Conservation (phyloP, 2,797 vertebrate species). For the Sphaeramia orbicularis region DNA sequence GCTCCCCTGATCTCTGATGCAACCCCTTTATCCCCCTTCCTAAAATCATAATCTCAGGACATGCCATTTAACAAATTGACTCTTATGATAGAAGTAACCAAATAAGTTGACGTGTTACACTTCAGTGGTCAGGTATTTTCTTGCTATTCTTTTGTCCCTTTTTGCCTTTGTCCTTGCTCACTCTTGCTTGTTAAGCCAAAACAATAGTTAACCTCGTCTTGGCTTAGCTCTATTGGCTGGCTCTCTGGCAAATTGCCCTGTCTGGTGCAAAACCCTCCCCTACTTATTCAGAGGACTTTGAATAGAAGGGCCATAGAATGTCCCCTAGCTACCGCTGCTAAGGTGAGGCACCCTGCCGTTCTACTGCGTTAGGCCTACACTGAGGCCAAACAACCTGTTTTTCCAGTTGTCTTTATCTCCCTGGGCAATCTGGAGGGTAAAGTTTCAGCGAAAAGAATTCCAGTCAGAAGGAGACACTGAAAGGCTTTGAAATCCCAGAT, state of each 20-base stretch:
- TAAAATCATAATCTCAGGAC: slow-evolving; percentile 22
- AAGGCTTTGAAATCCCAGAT: slow-evolving; percentile 68
- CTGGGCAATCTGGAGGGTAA: slow-evolving; percentile 77
- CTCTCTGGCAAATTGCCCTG: slow-evolving; percentile 86
- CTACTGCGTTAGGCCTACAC: slow-evolving; percentile 70
- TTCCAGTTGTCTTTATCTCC: slow-evolving; percentile 86
- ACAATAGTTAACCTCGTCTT: slow-evolving; percentile 87
- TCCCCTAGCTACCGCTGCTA: slow-evolving; percentile 85
- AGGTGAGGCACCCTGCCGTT: slow-evolving; percentile 82
- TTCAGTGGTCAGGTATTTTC: slow-evolving; percentile 81
- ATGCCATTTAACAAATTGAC: slow-evolving; percentile 43
- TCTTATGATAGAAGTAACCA: slow-evolving; percentile 66
- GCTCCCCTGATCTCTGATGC: slow-evolving; percentile 11
- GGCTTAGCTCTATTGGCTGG: slow-evolving; percentile 84
- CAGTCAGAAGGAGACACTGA: slow-evolving; percentile 51
- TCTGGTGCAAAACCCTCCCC: slow-evolving; percentile 82
- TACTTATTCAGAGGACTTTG: slow-evolving; percentile 81
- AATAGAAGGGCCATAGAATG: slow-evolving; percentile 83
- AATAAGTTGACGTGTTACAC: slow-evolving; percentile 77
- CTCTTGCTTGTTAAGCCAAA: slow-evolving; percentile 87
- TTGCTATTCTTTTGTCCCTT: slow-evolving; percentile 78
- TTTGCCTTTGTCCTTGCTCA: slow-evolving; percentile 84
- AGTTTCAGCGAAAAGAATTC: slow-evolving; percentile 70
- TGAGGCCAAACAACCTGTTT: slow-evolving; percentile 84
- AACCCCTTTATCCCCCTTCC: background rate